These are phyloP conservation scores for Drosophila macrospina DNA, from an alignment of 2,888 invertebrate species.

Conservation along the genomic window DNA sequence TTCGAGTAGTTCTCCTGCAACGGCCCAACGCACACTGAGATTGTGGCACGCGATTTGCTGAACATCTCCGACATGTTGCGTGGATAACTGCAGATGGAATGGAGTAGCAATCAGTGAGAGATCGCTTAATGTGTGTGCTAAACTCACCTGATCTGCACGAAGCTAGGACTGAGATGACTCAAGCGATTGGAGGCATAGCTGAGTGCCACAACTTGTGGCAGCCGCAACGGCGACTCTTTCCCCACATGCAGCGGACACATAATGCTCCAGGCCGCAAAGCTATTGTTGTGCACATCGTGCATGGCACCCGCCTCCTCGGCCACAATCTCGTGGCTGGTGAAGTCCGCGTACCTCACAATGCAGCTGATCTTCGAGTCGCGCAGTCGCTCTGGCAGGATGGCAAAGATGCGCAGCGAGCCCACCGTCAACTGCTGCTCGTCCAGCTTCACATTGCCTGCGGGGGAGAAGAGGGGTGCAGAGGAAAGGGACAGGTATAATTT, in stretches of 20 bases:
- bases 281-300: constrained; percentile 86
- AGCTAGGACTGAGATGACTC: constrained; percentile 82
- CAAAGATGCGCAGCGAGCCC: constrained; percentile 81
- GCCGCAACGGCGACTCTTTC: constrained; percentile 35
- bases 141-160: constrained; percentile 81
- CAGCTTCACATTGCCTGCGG: constrained; percentile 52
- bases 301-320: constrained; percentile 84
- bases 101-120: not conserved
- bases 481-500: too few relatives aligned
- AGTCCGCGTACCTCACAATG: constrained; percentile 78
- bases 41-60: constrained; percentile 66
- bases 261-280: constrained; percentile 85
- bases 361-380: constrained; percentile 73
- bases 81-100: constrained; percentile 68
- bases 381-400: constrained; percentile 73
- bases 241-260: constrained; percentile 82
- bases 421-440: constrained; percentile 50
- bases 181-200: constrained; percentile 77
- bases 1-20: constrained; percentile 85
- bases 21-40: constrained; percentile 85
- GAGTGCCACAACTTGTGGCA: constrained; percentile 83
- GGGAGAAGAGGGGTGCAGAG: not conserved
- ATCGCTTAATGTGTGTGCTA: not conserved
- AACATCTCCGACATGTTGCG: constrained; percentile 76
- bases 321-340: constrained; percentile 67